Base-by-base conservation (phyloP, 2,888 invertebrate genomes). In the Hemithea aestivaria region DNA sequence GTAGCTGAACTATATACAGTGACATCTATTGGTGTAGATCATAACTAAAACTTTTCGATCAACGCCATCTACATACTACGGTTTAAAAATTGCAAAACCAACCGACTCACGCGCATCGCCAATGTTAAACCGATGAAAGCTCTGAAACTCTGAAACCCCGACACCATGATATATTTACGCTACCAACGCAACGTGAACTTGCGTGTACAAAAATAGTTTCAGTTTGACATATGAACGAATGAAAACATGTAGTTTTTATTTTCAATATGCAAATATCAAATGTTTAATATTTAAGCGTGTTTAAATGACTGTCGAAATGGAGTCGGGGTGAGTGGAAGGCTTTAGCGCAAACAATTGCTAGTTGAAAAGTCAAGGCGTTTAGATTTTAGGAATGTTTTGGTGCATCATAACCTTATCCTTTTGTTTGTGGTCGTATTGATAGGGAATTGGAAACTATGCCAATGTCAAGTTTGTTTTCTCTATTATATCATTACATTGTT, bases 221-320 rank as follows among this genome's bases (percentile, higher is more conserved):
- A 74, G 77, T 85, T 84, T 84, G 85, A 85, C 85, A 85, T 80
- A 83, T 75, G 74, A 66, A 74, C 71, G 74, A 71, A 67, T 63
- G 76, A 73, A 85, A 53, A 74, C 78, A 85, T 87, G 84, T 85
- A 84, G 87, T 75, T 80, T 80, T 79, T 82, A 79, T 79, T 80
- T 77, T 73, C 62, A 73, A 79, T 77, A 73, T 70, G 76, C 70
- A 67, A 75, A 74, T 73, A 74, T 66, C 62, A 34, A 73, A 67
- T 72, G 48, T 66, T 66, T 64, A 59, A 51, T 58, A 59, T 58
- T 56, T 53, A 54, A 45, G 71, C 68, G 66, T 24, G 40, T 52
- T 46, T 71, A 73, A 62, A 76, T 76, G 73, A 68, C 70, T 56
- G 59, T 68, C 67, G 65, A 76, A 55, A 87, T 87, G 87, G 83